A percentile compares a stretch with the other conserved stretches of the same genome.
Evolutionary conservation across 2,888 invertebrate species (phyloP).

Genomic region (Platycnemis pennipes): DNA sequence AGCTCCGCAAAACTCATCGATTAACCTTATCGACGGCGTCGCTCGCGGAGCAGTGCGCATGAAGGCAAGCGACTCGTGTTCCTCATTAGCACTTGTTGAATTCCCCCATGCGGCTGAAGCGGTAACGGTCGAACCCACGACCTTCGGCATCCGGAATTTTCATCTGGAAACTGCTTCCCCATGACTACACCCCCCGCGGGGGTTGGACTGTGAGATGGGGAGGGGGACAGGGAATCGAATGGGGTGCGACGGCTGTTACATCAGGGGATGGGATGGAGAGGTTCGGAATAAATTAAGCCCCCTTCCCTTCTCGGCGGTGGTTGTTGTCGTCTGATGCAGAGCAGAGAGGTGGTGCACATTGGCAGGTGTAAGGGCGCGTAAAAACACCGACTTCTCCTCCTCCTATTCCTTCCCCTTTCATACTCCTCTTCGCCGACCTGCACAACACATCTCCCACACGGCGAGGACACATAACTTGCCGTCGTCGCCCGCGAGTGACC

Average conservation of each 20-base stretch:
- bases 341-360: neutral
- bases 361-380: neutral
- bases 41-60: neutral
- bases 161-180: neutral
- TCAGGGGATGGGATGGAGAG: conserved; percentile 10
- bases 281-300: conserved; percentile 15
- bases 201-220: too few relatives aligned
- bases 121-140: neutral
- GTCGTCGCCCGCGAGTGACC: neutral
- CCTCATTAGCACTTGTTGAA: conserved; percentile 27
- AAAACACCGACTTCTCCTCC: neutral
- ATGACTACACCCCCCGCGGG: neutral
- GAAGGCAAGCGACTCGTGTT: neutral
- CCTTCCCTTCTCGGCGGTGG: neutral
- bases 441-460: neutral
- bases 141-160: neutral
- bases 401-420: neutral
- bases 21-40: neutral
- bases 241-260: neutral
- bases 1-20: neutral
- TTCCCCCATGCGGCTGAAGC: neutral
- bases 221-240: too few relatives aligned
- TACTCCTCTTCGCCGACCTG: neutral
- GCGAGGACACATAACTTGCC: neutral
- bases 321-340: neutral